Evolutionary conservation across 2,113 vertebrate species (phyloP).

Genomic region (Entelurus aequoreus): DNA sequence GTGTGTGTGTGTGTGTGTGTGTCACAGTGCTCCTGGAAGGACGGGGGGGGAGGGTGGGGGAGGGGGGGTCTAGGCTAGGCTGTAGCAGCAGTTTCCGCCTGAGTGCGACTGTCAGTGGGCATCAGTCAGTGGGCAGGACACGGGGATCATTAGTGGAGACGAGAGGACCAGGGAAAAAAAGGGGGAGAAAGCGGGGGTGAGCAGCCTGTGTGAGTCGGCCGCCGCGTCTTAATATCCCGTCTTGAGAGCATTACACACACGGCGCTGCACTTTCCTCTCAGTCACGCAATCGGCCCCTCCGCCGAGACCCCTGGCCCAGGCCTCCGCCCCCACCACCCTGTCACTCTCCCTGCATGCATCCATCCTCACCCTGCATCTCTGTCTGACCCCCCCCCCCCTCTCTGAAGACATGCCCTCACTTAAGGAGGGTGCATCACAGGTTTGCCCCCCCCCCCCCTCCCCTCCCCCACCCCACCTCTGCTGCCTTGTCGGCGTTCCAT

Average conservation of each 20-base stretch:
- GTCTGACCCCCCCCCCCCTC: slow-evolving; percentile 35
- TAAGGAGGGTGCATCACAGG: slow-evolving; percentile 26
- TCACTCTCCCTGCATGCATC: slow-evolving; percentile 35
- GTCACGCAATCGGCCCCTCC: slow-evolving; percentile 65
- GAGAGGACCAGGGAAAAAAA: slow-evolving; percentile 34
- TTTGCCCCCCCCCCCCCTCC: slow-evolving; percentile 32
- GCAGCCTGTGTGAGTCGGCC: slow-evolving; percentile 50
- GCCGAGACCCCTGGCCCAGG: slow-evolving; percentile 30
- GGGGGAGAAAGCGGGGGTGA: slow-evolving; percentile 41
- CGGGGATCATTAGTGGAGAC: slow-evolving; percentile 72
- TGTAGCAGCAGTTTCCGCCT: slow-evolving; percentile 62
- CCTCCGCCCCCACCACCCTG: slow-evolving; percentile 36
- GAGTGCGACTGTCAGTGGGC: slow-evolving; percentile 72
- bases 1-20: slow-evolving; percentile 40
- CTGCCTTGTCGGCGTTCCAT: slow-evolving; percentile 26
- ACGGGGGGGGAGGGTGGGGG: not conserved
- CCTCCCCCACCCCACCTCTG: slow-evolving; percentile 22
- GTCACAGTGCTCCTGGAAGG: slow-evolving; percentile 54
- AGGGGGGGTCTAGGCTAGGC: slow-evolving; percentile 8
- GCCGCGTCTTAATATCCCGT: slow-evolving; percentile 64
- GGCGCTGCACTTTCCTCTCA: slow-evolving; percentile 68
- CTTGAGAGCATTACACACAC: slow-evolving; percentile 75
- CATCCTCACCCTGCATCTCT: slow-evolving; percentile 36
- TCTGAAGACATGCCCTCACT: slow-evolving; percentile 46
- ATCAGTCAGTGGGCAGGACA: slow-evolving; percentile 71